Evolutionary conservation across 2,797 vertebrate genomes (phyloP).

Genomic region (Myripristis murdjan): DNA sequence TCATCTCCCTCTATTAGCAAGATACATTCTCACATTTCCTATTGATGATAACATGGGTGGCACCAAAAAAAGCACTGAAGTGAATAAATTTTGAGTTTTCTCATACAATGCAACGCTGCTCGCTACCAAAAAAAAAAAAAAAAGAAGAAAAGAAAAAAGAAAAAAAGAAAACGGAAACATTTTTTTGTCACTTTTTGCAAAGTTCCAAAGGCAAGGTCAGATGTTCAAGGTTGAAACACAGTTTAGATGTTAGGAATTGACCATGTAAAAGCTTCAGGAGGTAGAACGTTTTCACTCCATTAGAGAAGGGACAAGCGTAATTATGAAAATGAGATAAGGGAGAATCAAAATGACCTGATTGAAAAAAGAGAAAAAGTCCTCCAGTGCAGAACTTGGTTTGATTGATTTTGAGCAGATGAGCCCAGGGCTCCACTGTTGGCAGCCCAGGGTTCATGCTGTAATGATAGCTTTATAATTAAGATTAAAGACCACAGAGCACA

Average conservation of each 20-base stretch:
- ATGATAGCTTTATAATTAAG: slow-evolving; percentile 92
- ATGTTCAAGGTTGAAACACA: slow-evolving; percentile 57
- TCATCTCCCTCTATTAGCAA: slow-evolving; percentile 67
- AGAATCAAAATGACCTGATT: slow-evolving; percentile 81
- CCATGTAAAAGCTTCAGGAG: slow-evolving; percentile 63
- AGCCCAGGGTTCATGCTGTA: slow-evolving; percentile 83
- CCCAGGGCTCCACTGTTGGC: slow-evolving; percentile 84
- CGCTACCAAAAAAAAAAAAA: slow-evolving; percentile 24
- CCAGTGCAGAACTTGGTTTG: slow-evolving; percentile 81
- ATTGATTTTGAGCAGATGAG: slow-evolving; percentile 86
- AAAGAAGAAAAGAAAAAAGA: neutral
- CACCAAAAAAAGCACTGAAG: slow-evolving; percentile 8
- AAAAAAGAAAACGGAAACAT: too few relatives aligned
- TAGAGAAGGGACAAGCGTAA: slow-evolving; percentile 80
- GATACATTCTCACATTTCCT: neutral
- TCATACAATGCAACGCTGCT: slow-evolving; percentile 23
- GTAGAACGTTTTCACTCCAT: slow-evolving; percentile 72
- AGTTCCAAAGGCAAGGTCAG: slow-evolving; percentile 63
- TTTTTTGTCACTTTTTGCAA: slow-evolving; percentile 25
- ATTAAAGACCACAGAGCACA: slow-evolving; percentile 86
- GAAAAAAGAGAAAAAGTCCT: slow-evolving; percentile 76
- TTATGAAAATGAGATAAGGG: slow-evolving; percentile 85
- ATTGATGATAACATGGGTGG: too few relatives aligned
- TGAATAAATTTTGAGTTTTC: slow-evolving; percentile 42
- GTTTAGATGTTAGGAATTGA: slow-evolving; percentile 68